These are phyloP conservation scores for Alligator sinensis DNA, from an alignment of 2,113 vertebrate species.

Conservation along the genomic window DNA sequence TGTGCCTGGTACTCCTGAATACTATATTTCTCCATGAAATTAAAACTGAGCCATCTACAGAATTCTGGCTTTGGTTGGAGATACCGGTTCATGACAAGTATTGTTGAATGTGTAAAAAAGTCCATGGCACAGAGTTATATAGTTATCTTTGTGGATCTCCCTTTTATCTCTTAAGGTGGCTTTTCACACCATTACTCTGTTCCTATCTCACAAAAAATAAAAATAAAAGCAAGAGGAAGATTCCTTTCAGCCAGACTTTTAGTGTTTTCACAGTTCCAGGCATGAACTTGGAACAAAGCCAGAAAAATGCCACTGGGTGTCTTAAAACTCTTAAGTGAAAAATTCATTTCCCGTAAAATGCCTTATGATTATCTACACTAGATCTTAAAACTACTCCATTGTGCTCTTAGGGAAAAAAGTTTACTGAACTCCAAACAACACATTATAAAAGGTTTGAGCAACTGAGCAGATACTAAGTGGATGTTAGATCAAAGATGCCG, in stretches of 20 bases:
- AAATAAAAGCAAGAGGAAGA: neutral
- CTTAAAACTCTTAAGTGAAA: constrained; percentile 14
- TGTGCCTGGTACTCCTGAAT: neutral
- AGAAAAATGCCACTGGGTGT: neutral
- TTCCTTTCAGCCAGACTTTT: neutral
- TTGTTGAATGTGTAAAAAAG: neutral
- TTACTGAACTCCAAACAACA: neutral
- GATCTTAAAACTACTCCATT: neutral
- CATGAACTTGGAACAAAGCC: neutral
- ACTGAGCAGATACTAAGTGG: neutral
- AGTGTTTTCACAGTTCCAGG: neutral
- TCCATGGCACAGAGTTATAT: neutral
- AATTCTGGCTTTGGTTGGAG: neutral
- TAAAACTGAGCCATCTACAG: neutral
- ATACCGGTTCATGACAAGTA: neutral
- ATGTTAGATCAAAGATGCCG: neutral
- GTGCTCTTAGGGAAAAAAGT: neutral
- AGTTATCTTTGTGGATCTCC: neutral
- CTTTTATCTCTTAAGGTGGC: neutral
- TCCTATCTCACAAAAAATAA: neutral
- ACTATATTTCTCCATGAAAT: neutral
- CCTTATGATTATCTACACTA: neutral
- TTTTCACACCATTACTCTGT: neutral
- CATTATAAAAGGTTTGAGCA: neutral
- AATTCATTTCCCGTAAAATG: constrained; percentile 10